A percentile compares a stretch with the other conserved stretches of the same genome.
phyloP scores from a whole-genome alignment of 2,113 vertebrate species.

The Falcunculus frontatus region DNA sequence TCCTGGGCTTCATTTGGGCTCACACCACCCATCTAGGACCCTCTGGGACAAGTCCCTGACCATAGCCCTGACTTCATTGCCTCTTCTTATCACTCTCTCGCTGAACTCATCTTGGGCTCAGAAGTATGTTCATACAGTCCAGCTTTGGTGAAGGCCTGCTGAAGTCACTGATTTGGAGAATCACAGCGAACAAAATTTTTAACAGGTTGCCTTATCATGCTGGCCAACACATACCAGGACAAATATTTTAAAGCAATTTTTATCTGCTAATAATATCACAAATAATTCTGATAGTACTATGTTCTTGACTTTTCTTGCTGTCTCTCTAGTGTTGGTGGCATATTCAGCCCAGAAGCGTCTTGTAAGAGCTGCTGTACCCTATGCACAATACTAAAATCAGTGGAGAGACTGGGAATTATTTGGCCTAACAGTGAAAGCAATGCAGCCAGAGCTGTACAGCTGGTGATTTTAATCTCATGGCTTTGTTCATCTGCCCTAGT shows the following conservation, averaged over 20 bases:
- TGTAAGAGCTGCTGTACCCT: background rate
- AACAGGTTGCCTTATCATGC: background rate
- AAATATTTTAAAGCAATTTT: background rate
- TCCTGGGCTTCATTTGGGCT: background rate
- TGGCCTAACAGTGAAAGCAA: background rate
- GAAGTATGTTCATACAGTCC: background rate
- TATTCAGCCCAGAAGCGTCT: background rate
- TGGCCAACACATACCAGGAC: background rate
- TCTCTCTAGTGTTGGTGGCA: background rate
- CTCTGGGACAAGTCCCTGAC: background rate
- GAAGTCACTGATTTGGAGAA: background rate
- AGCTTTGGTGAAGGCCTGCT: background rate
- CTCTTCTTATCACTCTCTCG: background rate
- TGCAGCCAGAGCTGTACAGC: background rate
- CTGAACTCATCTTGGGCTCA: background rate
- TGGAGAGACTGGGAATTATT: background rate
- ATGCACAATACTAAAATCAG: background rate
- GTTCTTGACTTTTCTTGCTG: background rate
- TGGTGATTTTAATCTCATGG: background rate
- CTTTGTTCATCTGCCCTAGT: background rate
- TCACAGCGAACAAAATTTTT: background rate
- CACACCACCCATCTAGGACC: background rate
- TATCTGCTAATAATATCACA: background rate
- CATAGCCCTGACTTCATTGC: background rate
- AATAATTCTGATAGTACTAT: background rate